Base-by-base conservation (phyloP, 2,113 vertebrate species). In the Speoplatyrhinus poulsoni region DNA sequence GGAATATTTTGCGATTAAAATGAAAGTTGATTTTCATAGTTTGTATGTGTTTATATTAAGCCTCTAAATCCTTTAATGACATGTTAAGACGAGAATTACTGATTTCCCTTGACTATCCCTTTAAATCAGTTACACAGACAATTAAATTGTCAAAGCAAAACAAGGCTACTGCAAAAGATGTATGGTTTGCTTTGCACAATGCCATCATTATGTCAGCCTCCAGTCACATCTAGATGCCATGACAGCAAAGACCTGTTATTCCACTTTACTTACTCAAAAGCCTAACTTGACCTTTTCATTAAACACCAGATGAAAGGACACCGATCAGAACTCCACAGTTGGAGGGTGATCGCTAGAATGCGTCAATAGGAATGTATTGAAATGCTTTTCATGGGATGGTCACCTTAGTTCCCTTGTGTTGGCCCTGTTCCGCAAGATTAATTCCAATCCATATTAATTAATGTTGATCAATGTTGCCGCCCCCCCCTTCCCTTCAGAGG, bases 391-490 rank as follows among this genome's bases (percentile, higher is more conserved):
- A 13, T 55, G 46, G 61, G 65, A 26, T 70, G 69, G 46, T 76
- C 56, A 70, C 67, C 65, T 69, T 49, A 77, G 46, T 62, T 73
- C 62, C 72, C 69, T 63, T 56, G 73, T 67, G 70, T 74, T 64
- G 69, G 60, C 67, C 63, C 68, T 57, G 71, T 83, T 87, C 76
- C 53, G 55, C 85, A 69, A 77, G 77, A 92, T 91, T 90, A 82
- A 88, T 85, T 79, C 61, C 46, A 79, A 85, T 93, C 91, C 82
- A 90, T 91, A 84, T 85, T 87, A 87, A 89, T 92, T 90, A 88
- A 85, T 85, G 76, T 53, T 70, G 77, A 88, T 91, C 87, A 69
- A 88, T 89, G 77, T 26, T 26, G 26, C 26, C 26, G 2, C 26
- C 26, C 26, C 26, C 47, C 69, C 79, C 68, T 52, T 41, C 61